Evolutionary conservation across 2,113 vertebrate genomes (phyloP), one percentile per base, ranked within the genome.

Genomic region (Hoplias malabaricus): DNA sequence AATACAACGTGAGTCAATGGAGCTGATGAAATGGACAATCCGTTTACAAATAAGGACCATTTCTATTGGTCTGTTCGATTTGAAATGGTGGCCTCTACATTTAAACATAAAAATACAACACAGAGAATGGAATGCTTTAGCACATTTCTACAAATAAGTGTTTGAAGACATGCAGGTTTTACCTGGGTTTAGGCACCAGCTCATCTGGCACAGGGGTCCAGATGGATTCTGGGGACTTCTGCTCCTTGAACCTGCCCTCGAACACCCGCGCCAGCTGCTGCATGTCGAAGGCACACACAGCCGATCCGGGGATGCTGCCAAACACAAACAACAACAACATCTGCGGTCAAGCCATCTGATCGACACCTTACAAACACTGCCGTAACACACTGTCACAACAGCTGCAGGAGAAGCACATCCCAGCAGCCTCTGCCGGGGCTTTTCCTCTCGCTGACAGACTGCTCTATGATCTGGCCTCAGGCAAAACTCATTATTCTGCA

Each of bases 261-360:
- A 99, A 99, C 81, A 94, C 95, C 0, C 91, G 87, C 0, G 96
- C 94, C 86, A 99, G 92, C 29, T 97, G 94, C 42, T 93, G 90
- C 98, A 99, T 98, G 93, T 99, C 97, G 0, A 98, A 99, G 78
- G 95, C 95, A 6, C 97, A 99, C 74, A 99, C 96, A 0, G 96
- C 97, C 0, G 97, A 99, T 75, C 97, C 97, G 0, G 96, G 97
- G 65, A 99, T 99, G 86, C 97, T 99, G 77, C 0, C 27, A 53
- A 70, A 46, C 76, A 79, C 59, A 40, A 27, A 36, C 34, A 80
- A 69, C n/a, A 53, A 36, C 53, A 79, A 69, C 75, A 75, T 48
- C 54, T 77, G 66, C 14, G 76, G 65, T 82, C 48, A 79, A 79
- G 43, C 59, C 46, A 56, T 57, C 70, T 77, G 71, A 78, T 63